A percentile compares a stretch with the other conserved stretches of the same genome.
Conservation (phyloP, 2,797 vertebrate species). For the Hydrocynus forskahlii region DNA sequence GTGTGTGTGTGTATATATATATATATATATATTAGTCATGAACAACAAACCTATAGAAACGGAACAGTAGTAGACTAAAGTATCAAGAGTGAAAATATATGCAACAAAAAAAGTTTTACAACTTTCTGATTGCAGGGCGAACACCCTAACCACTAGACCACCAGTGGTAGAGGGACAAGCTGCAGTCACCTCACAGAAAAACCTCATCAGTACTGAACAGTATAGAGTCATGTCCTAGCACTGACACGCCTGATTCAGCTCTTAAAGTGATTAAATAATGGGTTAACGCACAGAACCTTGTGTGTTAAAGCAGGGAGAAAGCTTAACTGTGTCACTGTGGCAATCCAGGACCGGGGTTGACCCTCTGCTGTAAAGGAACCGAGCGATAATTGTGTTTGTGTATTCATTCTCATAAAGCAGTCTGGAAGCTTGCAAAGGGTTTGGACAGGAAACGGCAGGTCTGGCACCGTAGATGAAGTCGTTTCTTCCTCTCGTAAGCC, state of each 20-base stretch:
- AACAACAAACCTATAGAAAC: no score
- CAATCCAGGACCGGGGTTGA: not conserved
- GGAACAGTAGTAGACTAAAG: no score
- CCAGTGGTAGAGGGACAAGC: no score
- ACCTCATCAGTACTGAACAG: not conserved
- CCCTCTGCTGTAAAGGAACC: not conserved
- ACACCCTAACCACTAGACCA: no score
- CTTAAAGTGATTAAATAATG: not conserved
- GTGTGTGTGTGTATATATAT: no score
- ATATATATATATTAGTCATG: no score
- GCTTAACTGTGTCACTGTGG: not conserved
- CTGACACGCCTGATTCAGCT: not conserved
- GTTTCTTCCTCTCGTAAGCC: conserved; percentile 30
- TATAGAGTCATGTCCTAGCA: not conserved
- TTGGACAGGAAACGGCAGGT: conserved; percentile 17
- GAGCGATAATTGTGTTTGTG: not conserved
- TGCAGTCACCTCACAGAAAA: not conserved
- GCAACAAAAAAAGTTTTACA: no score
- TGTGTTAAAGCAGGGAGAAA: not conserved
- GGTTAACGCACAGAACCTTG: not conserved
- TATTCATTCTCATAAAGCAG: not conserved
- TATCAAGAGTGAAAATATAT: no score
- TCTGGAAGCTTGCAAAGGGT: not conserved
- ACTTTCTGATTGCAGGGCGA: no score
- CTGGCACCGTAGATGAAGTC: conserved; percentile 16